Evolutionary conservation across 2,888 invertebrate species (phyloP), one percentile per base, ranked within the genome.

Genomic region (Zeuzera pyrina): DNA sequence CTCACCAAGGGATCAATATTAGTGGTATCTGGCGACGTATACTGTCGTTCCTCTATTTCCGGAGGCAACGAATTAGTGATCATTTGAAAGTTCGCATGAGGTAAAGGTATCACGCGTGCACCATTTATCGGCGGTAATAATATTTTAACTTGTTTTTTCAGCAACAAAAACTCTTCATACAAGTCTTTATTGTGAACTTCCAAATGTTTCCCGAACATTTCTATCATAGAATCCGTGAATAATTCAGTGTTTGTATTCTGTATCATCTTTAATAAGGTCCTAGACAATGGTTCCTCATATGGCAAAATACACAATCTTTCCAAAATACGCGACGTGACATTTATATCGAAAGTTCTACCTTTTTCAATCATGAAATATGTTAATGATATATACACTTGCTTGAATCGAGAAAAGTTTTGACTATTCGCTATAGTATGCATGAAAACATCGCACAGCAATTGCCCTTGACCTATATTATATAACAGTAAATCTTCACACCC

Each of bases 381-480:
- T 5, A 81, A 44, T 32, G 58, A 66, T 3, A 67, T 41, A 39
- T 78, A 79, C 13, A 73, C 61, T 0, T 19, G 16, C 40, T 66
- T 73, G 43, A 79, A 83, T 3, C 74, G 56, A 1, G 67, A 57
- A 42, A 83, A 79, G 43, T 83, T 81, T 29, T 67, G 72, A 2
- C 77, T 67, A 4, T 56, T 43, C 0, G 72, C 68, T 34, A 81
- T 59, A 0, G 53, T 45, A 11, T 51, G 35, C 49, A 81, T 57
- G 2, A 70, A 65, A 0, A 50, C 41, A 12, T 76, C 70, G 29
- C 76, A 77, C 1, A 78, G 36, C 2, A 50, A 19, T 1, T 36
- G 22, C 1, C 31, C 32, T 2, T 42, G 13, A 2, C 37, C 2
- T 1, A 54, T 21, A 2, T 36, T 23, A 12, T 37, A 49, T n/a